Evolutionary conservation across 1,140 invertebrate genomes (phyloP), one percentile per base, ranked within the genome.

Genomic region (Zaprionus capensis): DNA sequence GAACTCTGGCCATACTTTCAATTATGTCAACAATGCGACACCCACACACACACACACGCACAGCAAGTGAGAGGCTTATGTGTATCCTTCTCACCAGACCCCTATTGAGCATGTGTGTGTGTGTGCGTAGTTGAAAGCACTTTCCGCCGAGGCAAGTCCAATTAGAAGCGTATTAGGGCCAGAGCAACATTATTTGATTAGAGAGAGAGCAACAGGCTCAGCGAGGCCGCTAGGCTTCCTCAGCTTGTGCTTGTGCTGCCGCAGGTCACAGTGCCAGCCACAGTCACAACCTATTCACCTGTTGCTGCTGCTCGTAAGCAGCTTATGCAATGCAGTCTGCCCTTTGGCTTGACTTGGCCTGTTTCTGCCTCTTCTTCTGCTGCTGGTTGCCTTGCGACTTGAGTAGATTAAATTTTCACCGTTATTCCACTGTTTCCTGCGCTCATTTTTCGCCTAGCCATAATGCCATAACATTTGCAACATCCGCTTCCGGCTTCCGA

Each of bases 391-490:
- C 81, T 75, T 80, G 41, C 67, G 84, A 88, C 80, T 84, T 88
- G 84, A 61, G 81, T 88, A 90, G 84, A 87, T 87, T 87, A 87
- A 90, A 87, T 87, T 87, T 87, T 75, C 84, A 90, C 75, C 78
- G 81, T 84, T 79, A 83, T 87, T 2, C n/a, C 41, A 44, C 41
- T n/a, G 81, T 88, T 88, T 84, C 74, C 82, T 64, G 67, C 72
- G 74, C 75, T 63, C 59, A 28, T 73, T 87, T 86, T 88, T 72
- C 67, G 67, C 63, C 55, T 70, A 66, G 61, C 49, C 70, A 53
- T 34, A 34, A 63, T 65, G 71, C 62, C 69, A 81, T 84, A 84
- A 84, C 88, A 87, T 87, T 87, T 81, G 84, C 84, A 90, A 81
- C 84, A 87, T 87, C 84, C 84, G 84, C 78, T 88, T 87, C 85